phyloP scores from a whole-genome alignment of 2,888 invertebrate species.

The Bugula neritina region DNA sequence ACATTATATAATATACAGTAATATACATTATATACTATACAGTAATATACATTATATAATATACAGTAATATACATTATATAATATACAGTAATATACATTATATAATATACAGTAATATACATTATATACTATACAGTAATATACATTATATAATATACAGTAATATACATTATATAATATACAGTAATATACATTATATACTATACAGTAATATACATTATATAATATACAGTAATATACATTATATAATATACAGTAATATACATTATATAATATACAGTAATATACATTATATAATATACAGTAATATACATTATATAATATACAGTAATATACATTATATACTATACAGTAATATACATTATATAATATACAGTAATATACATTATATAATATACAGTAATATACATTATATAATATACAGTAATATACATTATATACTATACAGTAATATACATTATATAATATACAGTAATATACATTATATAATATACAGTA shows the following conservation, averaged over 20 bases:
- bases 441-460: too few relatives aligned
- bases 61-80: too few relatives aligned
- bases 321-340: neutral
- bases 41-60: too few relatives aligned
- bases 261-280: neutral
- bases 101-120: neutral
- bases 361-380: neutral
- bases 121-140: neutral
- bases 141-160: neutral
- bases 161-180: neutral
- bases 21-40: too few relatives aligned
- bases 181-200: neutral
- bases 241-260: neutral
- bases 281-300: neutral
- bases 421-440: too few relatives aligned
- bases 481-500: too few relatives aligned
- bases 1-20: too few relatives aligned
- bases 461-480: too few relatives aligned
- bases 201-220: too few relatives aligned
- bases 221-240: neutral
- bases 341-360: neutral
- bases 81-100: too few relatives aligned
- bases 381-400: too few relatives aligned
- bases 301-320: neutral
- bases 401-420: too few relatives aligned